Percentiles rank a stretch among this genome's conserved stretches.
Evolutionary conservation across 2,113 vertebrate genomes (phyloP).

Genomic region (Neolamprologus fasciatus): DNA sequence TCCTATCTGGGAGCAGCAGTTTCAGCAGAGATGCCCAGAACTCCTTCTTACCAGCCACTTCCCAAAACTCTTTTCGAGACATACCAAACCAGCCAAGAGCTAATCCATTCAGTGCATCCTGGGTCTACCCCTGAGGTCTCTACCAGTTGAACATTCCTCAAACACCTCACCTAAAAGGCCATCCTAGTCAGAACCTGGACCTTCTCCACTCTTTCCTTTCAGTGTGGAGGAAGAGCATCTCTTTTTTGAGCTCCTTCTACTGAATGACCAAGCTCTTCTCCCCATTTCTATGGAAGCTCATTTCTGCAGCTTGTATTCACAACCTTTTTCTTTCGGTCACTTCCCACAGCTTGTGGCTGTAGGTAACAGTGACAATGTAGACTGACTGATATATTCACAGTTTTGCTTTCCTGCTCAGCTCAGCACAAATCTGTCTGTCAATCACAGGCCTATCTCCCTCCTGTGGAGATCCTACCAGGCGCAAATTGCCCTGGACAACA

Average conservation of each 20-base stretch:
- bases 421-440: background rate
- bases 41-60: background rate
- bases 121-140: background rate
- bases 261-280: background rate
- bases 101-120: background rate
- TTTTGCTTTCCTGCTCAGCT: background rate
- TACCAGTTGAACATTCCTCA: background rate
- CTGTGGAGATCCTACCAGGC: background rate
- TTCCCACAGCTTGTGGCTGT: background rate
- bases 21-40: background rate
- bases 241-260: background rate
- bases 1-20: background rate
- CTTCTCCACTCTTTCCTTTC: background rate
- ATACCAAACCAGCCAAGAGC: background rate
- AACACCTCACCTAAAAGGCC: background rate
- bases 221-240: background rate
- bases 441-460: background rate
- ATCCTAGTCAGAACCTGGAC: background rate
- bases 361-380: background rate
- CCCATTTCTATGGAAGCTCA: background rate
- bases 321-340: background rate
- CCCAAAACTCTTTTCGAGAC: background rate
- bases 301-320: background rate
- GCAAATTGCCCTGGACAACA: background rate
- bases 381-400: background rate